A percentile compares a stretch with the other conserved stretches of the same genome.
These are phyloP conservation scores for Biston betularia DNA, from an alignment of 2,888 invertebrate species.

Conservation along the genomic window DNA sequence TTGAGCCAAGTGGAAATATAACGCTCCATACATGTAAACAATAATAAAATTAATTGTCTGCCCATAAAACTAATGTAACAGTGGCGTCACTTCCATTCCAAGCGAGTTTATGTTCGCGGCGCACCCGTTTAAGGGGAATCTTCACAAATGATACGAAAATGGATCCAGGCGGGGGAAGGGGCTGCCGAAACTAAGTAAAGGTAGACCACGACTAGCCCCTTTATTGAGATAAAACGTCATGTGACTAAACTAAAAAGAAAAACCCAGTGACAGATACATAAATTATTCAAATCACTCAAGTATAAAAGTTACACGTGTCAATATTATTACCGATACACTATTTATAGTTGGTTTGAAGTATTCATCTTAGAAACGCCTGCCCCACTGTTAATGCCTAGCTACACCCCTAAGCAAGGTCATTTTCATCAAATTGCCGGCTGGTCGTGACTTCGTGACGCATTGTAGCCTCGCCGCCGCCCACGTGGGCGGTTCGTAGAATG, in stretches of 20 bases:
- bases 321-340: too few relatives aligned
- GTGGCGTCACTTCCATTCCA: constrained; percentile 37
- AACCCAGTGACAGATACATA: too few relatives aligned
- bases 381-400: neutral
- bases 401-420: constrained; percentile 16
- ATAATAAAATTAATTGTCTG: constrained; percentile 39
- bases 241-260: too few relatives aligned
- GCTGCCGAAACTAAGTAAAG: neutral
- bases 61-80: constrained; percentile 38
- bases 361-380: neutral
- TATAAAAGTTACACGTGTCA: too few relatives aligned
- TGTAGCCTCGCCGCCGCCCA: constrained; percentile 17
- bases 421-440: constrained; percentile 40
- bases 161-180: neutral
- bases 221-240: too few relatives aligned
- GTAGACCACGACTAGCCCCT: neutral
- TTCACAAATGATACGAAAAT: constrained; percentile 39
- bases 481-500: constrained; percentile 35
- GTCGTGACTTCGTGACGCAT: constrained; percentile 33
- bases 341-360: too few relatives aligned
- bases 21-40: constrained; percentile 34
- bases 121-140: constrained; percentile 38
- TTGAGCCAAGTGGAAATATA: constrained; percentile 23
- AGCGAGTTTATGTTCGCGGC: constrained; percentile 35
- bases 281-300: too few relatives aligned